These are phyloP conservation scores for Neomorphus geoffroyi DNA, from an alignment of 2,797 vertebrate species.

Conservation along the genomic window DNA sequence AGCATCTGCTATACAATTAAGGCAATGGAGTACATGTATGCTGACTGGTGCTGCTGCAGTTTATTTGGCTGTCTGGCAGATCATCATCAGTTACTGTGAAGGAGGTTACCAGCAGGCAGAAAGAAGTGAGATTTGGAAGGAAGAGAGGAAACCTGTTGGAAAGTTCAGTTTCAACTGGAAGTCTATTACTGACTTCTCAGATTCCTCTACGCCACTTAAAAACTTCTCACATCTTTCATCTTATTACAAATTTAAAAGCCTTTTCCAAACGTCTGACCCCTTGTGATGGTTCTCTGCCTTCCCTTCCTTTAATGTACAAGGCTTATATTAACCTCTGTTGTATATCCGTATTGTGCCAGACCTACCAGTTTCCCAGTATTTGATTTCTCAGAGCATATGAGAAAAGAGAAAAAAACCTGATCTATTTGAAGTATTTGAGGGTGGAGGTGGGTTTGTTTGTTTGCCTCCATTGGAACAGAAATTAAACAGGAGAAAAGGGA, in stretches of 20 bases:
- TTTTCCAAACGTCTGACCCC: background rate
- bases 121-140: background rate
- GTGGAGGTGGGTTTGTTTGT: background rate
- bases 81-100: background rate
- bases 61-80: background rate
- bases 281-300: background rate
- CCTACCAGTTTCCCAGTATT: background rate
- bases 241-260: background rate
- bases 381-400: background rate
- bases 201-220: background rate
- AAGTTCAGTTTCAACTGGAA: background rate
- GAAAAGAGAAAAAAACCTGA: background rate
- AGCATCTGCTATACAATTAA: background rate
- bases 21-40: background rate
- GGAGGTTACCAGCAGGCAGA: background rate
- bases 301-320: background rate
- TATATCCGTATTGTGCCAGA: background rate
- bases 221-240: background rate
- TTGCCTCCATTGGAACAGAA: background rate
- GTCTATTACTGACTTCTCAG: background rate
- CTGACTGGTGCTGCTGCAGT: background rate
- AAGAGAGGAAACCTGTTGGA: background rate
- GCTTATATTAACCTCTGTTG: background rate
- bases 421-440: background rate
- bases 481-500: background rate